Percentiles rank a stretch among this genome's conserved stretches.
These are phyloP conservation scores for Corythoichthys intestinalis DNA, from an alignment of 2,113 vertebrate species.

Conservation along the genomic window DNA sequence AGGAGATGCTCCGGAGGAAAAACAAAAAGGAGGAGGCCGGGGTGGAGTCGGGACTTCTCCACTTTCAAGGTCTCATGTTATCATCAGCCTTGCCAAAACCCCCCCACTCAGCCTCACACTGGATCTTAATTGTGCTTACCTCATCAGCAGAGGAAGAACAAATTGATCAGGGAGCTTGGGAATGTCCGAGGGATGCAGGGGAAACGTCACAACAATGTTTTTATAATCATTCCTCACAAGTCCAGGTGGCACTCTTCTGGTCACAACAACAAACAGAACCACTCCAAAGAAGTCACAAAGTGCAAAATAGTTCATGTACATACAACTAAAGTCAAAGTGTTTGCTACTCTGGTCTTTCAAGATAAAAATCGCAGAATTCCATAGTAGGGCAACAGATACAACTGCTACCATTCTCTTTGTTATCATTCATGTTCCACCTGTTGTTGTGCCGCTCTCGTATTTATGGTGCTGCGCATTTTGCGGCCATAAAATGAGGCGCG, in stretches of 20 bases:
- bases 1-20: slow-evolving; percentile 6
- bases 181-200: slow-evolving; percentile 41
- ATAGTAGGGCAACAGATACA: not conserved
- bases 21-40: slow-evolving; percentile 27
- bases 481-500: not conserved
- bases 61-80: slow-evolving; percentile 59
- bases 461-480: not conserved
- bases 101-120: slow-evolving; percentile 13
- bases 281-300: not conserved
- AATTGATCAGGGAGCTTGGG: slow-evolving; percentile 44
- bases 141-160: slow-evolving; percentile 35
- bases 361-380: not conserved
- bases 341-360: not conserved
- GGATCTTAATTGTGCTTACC: slow-evolving; percentile 54
- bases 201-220: slow-evolving; percentile 11
- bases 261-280: not conserved
- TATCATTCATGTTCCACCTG: not conserved
- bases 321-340: not conserved
- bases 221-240: not conserved
- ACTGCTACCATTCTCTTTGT: not conserved
- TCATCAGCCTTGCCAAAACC: slow-evolving; percentile 57
- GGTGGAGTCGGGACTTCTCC: slow-evolving; percentile 52
- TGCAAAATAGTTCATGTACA: not conserved
- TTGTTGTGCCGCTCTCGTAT: not conserved
- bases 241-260: not conserved